Base-by-base conservation (phyloP, 2,888 invertebrate species). In the Sesamia inferens region DNA sequence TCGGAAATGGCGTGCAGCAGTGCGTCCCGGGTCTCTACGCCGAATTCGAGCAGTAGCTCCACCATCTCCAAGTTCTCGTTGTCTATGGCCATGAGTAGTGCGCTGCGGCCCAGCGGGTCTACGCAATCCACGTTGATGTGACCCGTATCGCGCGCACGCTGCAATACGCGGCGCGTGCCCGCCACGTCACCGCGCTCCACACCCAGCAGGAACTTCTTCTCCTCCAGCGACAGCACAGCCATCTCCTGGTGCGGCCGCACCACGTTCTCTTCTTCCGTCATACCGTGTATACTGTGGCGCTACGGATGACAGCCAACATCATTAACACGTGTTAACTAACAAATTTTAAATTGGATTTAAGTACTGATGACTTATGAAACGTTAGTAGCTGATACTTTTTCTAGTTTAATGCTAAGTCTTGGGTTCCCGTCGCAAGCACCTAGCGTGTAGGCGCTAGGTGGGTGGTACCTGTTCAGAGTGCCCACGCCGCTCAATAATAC, bases 61-160 rank as follows among this genome's bases (percentile, higher is more conserved):
- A 99, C 98, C 99, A 99, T 99, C 96, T 99, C 99, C 88, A 99
- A 97, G 95, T 99, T 99, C 97, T 99, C 99, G 96, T 99, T 99
- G 96, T 99, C 99, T 90, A 99, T 99, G 88, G 99, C 99, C 98
- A 99, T 99, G 83, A 99, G 97, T 64, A 99, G 97, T 3, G 99
- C 99, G 75, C 99, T 99, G 88, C 99, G 97, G 39, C 99, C 99
- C 88, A 99, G 96, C 1, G 99, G 99, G 96, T 99, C 99, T 81
- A 99, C 98, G 95, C 99, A 99, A 96, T 99, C 99, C 92, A 99
- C 98, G 97, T 99, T 99, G 92, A 98, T 97, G 94, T 97, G 97
- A 0, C 97, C 97, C 39, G 97, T 97, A 91, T 98, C 98, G 78
- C 97, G 97, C 11, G 93, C 92, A 58, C 92, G 91, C 92, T 98